A percentile compares a stretch with the other conserved stretches of the same genome.
phyloP scores from a whole-genome alignment of 2,113 vertebrate species.

The Phalacrocorax pelagicus region DNA sequence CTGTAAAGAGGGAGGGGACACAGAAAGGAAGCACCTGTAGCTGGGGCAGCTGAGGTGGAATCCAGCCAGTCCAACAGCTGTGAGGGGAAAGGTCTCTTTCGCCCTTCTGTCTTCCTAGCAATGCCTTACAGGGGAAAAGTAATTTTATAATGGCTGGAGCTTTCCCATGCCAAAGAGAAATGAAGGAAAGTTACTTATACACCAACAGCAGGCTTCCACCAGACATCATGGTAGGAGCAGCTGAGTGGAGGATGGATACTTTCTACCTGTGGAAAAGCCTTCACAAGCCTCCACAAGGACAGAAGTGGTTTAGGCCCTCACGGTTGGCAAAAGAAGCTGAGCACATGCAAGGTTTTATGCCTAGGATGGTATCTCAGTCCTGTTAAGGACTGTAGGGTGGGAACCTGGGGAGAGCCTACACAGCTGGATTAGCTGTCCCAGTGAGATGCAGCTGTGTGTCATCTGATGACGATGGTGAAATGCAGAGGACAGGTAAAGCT shows the following conservation, averaged over 20 bases:
- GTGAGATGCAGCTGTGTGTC: background rate
- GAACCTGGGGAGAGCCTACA: fast-evolving
- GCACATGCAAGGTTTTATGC: background rate
- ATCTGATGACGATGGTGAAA: fast-evolving
- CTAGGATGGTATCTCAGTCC: background rate
- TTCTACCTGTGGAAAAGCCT: background rate
- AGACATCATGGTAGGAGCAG: background rate
- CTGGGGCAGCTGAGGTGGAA: background rate
- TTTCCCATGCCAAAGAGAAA: background rate
- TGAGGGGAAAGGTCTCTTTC: background rate
- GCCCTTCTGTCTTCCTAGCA: background rate
- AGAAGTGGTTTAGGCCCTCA: background rate
- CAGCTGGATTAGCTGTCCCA: background rate
- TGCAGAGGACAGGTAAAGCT: background rate
- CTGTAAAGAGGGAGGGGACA: background rate
- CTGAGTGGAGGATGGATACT: background rate
- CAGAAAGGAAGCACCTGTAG: background rate
- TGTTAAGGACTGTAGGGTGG: background rate
- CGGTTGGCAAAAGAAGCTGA: background rate
- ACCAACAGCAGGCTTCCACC: background rate
- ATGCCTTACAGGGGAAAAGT: background rate
- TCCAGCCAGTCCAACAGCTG: background rate
- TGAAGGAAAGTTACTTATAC: slow-evolving; percentile 4
- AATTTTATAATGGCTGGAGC: background rate
- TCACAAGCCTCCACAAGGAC: background rate